Base-by-base conservation (phyloP, 53 echinoderm and acorn worm species). In the Zoroaster sp. region DNA sequence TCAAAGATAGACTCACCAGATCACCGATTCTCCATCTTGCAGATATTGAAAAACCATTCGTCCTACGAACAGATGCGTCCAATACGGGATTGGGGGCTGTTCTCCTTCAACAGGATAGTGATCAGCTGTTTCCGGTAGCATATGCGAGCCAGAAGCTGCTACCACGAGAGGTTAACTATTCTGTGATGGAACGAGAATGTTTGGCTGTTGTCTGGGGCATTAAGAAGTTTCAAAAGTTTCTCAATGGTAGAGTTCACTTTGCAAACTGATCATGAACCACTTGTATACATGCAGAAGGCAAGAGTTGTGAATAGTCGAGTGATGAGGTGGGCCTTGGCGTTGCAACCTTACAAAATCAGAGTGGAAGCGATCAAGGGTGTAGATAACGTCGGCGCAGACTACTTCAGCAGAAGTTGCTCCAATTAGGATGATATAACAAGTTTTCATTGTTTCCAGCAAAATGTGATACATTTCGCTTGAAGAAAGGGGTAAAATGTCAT, bases 321-420 rank as follows among this genome's bases (percentile, higher is more conserved):
- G 12, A 36, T 92, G 49, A 66, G 88, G 21, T 92, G 83, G 88
- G 67, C 88, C 28, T 28, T 92, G 20, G 18, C 68, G 2, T 31
- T 88, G 2, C 92, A 92, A 41, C 89, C 92, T 1, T 92, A 83
- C 76, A 10, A 40, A 11, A 88, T 20, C 38, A 53, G 73, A 4
- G 73, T 92, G 0, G 88, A 74, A 47, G 92, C 74, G 25, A 92
- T 92, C 20, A 80, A 74, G 63, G 88, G 88, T 12, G 63, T 42
- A 45, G 92, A 88, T 17, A 92, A 92, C 52, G 44, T 88, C 6
- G 92, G 88, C 14, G 92, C 92, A 67, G 92, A 92, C 71, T 92
- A 36, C 40, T 44, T 92, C 42, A 88, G 92, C 43, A 68, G 87
- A 25, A 66, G 67, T 66, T 28, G 32, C 31, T 66, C 10, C 9